Conservation (phyloP, 2,797 vertebrate species). For the Protosalanx chinensis region DNA sequence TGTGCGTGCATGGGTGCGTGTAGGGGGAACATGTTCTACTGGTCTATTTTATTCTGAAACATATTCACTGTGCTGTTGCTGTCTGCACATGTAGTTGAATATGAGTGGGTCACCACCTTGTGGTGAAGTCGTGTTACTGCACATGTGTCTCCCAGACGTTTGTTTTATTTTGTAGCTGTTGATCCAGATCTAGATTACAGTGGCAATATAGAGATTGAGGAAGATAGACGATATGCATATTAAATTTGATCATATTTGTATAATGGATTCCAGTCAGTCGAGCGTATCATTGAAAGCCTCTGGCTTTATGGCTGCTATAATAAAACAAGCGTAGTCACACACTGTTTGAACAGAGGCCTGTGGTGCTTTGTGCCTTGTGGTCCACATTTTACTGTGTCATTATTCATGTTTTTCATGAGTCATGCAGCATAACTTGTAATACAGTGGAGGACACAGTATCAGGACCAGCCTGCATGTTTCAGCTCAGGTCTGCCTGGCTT, state of each 20-base stretch:
- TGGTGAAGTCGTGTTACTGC: constrained; percentile 65
- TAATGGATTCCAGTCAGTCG: constrained; percentile 51
- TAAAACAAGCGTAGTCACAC: constrained; percentile 32
- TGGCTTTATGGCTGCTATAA: constrained; percentile 57
- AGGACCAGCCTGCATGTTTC: neutral
- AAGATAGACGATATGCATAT: constrained; percentile 52
- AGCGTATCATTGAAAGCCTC: constrained; percentile 51
- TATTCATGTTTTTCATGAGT: constrained; percentile 43
- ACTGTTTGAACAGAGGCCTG: constrained; percentile 29
- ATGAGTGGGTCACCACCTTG: constrained; percentile 73
- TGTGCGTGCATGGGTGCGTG: neutral
- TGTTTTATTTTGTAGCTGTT: constrained; percentile 29
- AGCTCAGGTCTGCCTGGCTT: neutral
- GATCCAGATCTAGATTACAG: constrained; percentile 59
- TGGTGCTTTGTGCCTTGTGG: constrained; percentile 55
- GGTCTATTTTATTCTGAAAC: neutral
- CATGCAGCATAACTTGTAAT: constrained; percentile 40
- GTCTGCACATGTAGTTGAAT: constrained; percentile 49
- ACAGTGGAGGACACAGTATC: neutral
- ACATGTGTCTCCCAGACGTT: constrained; percentile 17
- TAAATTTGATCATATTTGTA: constrained; percentile 55
- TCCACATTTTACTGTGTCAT: constrained; percentile 42
- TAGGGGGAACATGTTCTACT: neutral
- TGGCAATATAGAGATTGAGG: constrained; percentile 53
- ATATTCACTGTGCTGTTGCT: neutral